Evolutionary conservation across 64 coral and sea anemone species (phyloP).

Genomic region (Porites australiensis): DNA sequence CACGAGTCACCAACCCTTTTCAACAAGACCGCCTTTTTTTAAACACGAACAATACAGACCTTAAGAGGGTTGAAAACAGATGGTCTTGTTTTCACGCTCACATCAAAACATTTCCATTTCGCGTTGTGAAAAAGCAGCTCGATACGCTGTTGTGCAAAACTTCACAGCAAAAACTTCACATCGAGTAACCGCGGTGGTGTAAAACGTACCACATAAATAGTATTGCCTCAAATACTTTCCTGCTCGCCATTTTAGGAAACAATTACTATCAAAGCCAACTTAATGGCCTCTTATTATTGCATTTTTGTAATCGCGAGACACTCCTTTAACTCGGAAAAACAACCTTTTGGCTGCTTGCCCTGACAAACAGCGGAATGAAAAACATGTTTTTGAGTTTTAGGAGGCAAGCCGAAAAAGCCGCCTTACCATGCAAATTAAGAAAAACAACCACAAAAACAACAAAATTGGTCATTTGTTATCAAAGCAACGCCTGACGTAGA

Average conservation of each 20-base stretch:
- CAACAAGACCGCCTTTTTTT: background rate
- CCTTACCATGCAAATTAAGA: no score
- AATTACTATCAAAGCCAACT: background rate
- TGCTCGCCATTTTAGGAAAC: no score
- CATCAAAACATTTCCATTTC: background rate
- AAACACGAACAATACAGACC: background rate
- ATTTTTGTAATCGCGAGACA: background rate
- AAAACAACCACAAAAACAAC: no score
- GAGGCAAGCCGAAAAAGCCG: no score
- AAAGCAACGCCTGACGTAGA: no score
- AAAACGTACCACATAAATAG: no score
- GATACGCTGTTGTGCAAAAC: background rate
- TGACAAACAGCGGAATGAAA: background rate
- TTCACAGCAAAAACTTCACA: background rate
- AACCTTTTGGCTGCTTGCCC: background rate
- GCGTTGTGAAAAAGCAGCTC: background rate
- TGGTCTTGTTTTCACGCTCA: background rate
- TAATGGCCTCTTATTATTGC: background rate
- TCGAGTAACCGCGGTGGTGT: no score
- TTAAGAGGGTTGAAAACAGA: constrained; percentile 44
- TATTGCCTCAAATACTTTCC: no score
- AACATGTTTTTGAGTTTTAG: no score
- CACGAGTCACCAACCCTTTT: background rate
- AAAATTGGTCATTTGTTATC: no score
- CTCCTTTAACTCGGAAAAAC: background rate